These are phyloP conservation scores for Orchesella flavescens DNA, from an alignment of 2,888 invertebrate species.

Conservation along the genomic window DNA sequence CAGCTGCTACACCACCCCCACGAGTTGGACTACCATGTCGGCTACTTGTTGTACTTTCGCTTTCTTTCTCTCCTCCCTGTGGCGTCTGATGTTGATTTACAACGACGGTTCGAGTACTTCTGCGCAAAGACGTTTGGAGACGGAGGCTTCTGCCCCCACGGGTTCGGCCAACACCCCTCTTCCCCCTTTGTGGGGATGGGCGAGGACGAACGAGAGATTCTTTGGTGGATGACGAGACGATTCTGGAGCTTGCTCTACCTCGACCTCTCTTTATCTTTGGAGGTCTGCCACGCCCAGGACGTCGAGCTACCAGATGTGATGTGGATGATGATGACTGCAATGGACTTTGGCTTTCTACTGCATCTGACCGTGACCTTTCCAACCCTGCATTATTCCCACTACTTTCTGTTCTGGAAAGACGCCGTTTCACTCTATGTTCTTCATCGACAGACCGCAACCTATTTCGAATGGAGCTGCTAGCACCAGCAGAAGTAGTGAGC, in stretches of 20 bases:
- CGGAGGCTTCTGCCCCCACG: slow-evolving; percentile 7
- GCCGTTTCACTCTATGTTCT: neutral
- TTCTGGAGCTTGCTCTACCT: neutral
- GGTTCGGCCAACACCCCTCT: neutral
- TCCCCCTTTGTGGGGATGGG: neutral
- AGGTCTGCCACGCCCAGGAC: slow-evolving; percentile 34
- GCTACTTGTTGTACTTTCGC: slow-evolving; percentile 2
- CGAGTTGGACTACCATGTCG: slow-evolving; percentile 9
- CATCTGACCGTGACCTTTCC: slow-evolving; percentile 5
- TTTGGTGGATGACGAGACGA: neutral
- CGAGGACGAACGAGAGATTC: neutral
- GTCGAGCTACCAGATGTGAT: neutral
- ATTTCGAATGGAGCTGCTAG: slow-evolving; percentile 36
- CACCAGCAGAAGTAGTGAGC: slow-evolving; percentile 4
- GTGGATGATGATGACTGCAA: neutral
- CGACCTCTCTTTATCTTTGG: slow-evolving; percentile 15
- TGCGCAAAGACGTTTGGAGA: neutral
- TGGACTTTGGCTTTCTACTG: neutral
- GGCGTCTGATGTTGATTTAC: neutral
- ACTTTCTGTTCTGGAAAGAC: slow-evolving; percentile 19
- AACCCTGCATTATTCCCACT: too few relatives aligned
- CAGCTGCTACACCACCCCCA: neutral
- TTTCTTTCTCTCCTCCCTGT: slow-evolving; percentile 5
- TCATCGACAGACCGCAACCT: slow-evolving; percentile 48
- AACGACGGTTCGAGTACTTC: slow-evolving; percentile 7